phyloP scores from a whole-genome alignment of 2,797 vertebrate genomes.

The Coregonus sp. region DNA sequence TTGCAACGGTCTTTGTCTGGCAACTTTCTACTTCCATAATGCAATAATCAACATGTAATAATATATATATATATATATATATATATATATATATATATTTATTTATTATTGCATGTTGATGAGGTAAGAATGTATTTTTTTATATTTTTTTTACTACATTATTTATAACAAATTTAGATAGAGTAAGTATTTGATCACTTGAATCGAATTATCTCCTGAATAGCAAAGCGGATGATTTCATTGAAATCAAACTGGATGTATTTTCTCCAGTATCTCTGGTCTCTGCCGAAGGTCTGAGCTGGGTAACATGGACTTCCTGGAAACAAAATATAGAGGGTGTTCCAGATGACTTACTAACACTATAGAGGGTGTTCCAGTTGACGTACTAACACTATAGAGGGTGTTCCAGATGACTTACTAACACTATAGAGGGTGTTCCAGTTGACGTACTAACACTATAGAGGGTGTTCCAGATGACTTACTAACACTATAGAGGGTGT shows the following conservation, averaged over 20 bases:
- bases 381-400: no score
- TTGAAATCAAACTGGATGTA: conserved; percentile 87
- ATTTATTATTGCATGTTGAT: neutral
- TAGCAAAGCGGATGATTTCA: conserved; percentile 79
- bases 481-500: no score
- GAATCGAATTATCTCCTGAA: conserved; percentile 83
- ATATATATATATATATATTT: neutral
- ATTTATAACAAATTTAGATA: neutral
- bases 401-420: no score
- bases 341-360: neutral
- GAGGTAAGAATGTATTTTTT: no score
- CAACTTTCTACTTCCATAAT: no score
- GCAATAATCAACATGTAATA: no score
- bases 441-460: no score
- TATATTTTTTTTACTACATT: neutral
- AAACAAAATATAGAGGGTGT: neutral
- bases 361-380: neutral
- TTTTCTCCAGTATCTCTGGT: conserved; percentile 89
- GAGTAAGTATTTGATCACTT: conserved; percentile 61
- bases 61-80: neutral
- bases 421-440: no score
- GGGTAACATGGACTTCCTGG: conserved; percentile 89
- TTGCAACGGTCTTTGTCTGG: no score
- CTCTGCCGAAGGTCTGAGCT: conserved; percentile 83
- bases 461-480: no score